These are phyloP conservation scores for Grallaria varia DNA, from an alignment of 2,113 vertebrate genomes.

Conservation along the genomic window DNA sequence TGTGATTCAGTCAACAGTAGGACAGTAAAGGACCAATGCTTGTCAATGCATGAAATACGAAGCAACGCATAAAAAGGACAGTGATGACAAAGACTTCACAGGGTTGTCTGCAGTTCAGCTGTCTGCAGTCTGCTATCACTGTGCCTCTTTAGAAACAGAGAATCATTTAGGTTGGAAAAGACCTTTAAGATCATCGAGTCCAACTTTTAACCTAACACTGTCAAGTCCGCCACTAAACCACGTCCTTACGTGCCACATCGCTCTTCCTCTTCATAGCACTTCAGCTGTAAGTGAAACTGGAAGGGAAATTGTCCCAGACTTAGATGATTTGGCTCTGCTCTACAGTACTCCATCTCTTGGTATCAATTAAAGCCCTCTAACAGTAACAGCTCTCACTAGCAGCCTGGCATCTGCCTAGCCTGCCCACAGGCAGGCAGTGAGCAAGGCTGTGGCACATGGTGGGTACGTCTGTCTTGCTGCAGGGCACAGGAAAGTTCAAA, in stretches of 20 bases:
- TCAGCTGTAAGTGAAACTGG: background rate
- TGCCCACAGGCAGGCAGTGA: background rate
- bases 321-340: background rate
- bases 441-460: background rate
- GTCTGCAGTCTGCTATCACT: rapidly evolving
- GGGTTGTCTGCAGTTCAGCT: background rate
- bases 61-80: background rate
- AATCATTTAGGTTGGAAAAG: background rate
- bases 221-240: background rate
- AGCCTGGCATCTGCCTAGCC: background rate
- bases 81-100: background rate
- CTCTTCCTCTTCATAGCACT: background rate
- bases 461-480: background rate
- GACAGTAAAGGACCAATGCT: background rate
- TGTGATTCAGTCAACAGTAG: background rate
- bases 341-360: background rate
- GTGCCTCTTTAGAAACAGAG: background rate
- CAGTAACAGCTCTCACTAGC: background rate
- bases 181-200: background rate
- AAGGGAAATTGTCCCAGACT: background rate
- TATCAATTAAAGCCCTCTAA: background rate
- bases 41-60: background rate
- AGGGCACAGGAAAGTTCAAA: background rate
- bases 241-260: background rate
- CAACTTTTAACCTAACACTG: background rate